Evolutionary conservation across 1,140 invertebrate species (phyloP), one percentile per base, ranked within the genome.

Genomic region (Chlorops oryzae): DNA sequence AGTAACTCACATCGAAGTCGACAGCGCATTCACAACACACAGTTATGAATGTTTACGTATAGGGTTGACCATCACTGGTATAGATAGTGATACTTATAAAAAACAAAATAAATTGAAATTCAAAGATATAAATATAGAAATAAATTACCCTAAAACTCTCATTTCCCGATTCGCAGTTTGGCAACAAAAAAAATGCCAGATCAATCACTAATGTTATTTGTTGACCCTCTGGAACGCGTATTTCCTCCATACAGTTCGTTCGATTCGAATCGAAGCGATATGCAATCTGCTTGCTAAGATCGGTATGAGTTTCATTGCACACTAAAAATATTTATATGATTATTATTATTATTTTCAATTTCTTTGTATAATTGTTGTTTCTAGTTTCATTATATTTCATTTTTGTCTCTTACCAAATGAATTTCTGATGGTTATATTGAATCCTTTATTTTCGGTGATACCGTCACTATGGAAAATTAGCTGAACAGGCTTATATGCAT

Each of bases 381-480:
- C 15, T 13, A 9, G 37, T 12, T 6, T 7, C 9, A 39, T 6
- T 12, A 12, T 6, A 6, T 10, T 39, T 6, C 17, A 39, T 39
- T 6, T 32, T 32, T 32, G 7, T 13, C 20, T 28, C 48, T 37
- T 38, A 50, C 48, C n/a, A 28, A 34, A 22, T 18, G 17, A 22
- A 21, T 21, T 47, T 18, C 22, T 18, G 4, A n/a, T 17, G 10
- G n/a, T 22, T 18, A 55, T 17, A 3, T 38, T 15, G 12, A 55
- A 55, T 5, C 45, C 53, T 43, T 50, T 51, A n/a, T 15, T 32
- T 13, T 55, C 44, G 5, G 32, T 21, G 3, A 20, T n/a, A 3
- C 35, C 43, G 38, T 47, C 53, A 34, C 50, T 64, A 39, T 62
- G 65, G 38, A 69, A 65, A 21, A 52, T 57, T 9, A 69, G 3